Conservation (phyloP, 2,113 vertebrate genomes). For the Psophia crepitans region DNA sequence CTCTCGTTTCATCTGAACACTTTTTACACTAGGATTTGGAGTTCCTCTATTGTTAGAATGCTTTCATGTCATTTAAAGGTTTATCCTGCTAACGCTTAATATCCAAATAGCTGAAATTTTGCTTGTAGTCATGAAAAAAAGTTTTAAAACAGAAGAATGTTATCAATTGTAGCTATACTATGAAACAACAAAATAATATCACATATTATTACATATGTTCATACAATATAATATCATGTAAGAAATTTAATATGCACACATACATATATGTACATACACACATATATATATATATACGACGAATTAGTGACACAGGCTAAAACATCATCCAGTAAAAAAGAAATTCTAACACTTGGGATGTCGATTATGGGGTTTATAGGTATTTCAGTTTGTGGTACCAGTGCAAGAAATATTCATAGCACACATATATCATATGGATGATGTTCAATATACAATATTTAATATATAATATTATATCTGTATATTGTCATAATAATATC, state of each 20-base stretch:
- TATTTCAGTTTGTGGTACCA: background rate
- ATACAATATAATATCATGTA: background rate
- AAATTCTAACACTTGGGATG: background rate
- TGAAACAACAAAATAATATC: background rate
- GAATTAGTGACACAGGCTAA: background rate
- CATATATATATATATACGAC: background rate
- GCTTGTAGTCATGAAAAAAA: background rate
- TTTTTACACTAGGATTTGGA: background rate
- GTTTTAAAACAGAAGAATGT: background rate
- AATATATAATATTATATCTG: background rate
- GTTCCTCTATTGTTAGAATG: background rate
- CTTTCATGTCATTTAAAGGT: background rate
- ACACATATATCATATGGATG: background rate
- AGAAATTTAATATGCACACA: background rate
- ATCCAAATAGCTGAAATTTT: background rate
- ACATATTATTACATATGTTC: background rate
- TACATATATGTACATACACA: background rate
- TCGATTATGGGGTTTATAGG: background rate
- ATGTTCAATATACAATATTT: background rate
- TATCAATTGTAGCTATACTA: background rate
- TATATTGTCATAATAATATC: background rate
- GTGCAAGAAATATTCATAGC: background rate
- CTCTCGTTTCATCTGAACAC: background rate
- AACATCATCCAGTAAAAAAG: background rate
- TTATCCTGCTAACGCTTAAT: background rate